Percentiles rank a stretch among this genome's conserved stretches.
Evolutionary conservation across 2,113 vertebrate species (phyloP).

Genomic region (Chionomys nivalis): DNA sequence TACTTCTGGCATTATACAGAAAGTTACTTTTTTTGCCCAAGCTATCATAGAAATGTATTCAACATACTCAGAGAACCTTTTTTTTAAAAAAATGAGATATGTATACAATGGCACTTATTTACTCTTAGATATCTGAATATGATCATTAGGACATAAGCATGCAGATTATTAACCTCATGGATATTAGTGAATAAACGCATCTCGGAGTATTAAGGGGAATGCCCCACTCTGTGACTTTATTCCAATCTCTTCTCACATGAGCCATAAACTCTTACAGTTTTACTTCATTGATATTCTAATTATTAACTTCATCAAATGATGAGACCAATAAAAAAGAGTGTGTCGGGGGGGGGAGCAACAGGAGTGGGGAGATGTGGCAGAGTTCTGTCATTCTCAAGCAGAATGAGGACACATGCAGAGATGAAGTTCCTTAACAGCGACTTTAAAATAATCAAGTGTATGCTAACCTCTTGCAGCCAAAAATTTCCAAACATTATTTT

Average conservation of each 20-base stretch:
- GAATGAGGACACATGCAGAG: not conserved
- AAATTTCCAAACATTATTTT: not conserved
- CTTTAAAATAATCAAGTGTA: not conserved
- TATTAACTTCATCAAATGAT: constrained; percentile 72
- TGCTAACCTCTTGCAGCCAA: not conserved
- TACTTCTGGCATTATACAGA: not conserved
- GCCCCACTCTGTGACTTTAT: constrained; percentile 68
- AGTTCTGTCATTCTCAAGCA: constrained; percentile 10
- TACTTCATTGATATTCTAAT: constrained; percentile 73
- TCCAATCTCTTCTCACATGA: constrained; percentile 67
- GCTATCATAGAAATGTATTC: constrained; percentile 73
- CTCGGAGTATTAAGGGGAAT: constrained; percentile 54
- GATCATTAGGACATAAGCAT: constrained; percentile 69
- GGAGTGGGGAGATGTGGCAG: not conserved
- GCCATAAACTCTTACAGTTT: constrained; percentile 47
- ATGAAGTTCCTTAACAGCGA: not conserved
- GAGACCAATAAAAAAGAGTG: not conserved
- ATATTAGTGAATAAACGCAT: not conserved
- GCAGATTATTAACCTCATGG: constrained; percentile 54
- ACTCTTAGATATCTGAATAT: constrained; percentile 61
- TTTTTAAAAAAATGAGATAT: constrained; percentile 63
- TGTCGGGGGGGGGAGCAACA: not conserved
- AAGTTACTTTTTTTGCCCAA: constrained; percentile 68
- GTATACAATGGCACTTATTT: constrained; percentile 67
- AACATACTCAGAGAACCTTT: constrained; percentile 71